Evolutionary conservation across 92 coral and sea anemone genomes (phyloP).

Genomic region (Paramuricea clavata): DNA sequence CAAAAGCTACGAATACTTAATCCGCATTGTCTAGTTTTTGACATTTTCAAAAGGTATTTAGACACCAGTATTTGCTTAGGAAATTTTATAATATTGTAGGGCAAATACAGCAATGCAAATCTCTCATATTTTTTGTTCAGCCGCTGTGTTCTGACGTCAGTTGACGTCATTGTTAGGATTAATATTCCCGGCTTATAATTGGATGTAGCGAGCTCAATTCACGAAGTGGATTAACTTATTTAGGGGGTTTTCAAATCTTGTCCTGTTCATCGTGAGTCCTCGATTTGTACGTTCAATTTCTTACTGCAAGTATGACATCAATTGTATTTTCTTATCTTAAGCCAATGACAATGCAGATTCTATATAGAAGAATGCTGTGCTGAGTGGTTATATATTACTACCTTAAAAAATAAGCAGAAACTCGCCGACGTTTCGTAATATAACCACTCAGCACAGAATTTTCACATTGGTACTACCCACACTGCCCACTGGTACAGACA

Average conservation of each 20-base stretch:
- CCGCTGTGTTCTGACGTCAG: neutral
- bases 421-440: too few species aligned
- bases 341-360: too few species aligned
- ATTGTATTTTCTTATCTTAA: too few species aligned
- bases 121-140: neutral
- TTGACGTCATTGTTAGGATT: neutral
- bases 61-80: slow-evolving; percentile 8
- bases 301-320: too few species aligned
- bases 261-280: too few species aligned
- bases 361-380: too few species aligned
- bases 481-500: too few species aligned
- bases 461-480: too few species aligned
- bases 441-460: too few species aligned
- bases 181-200: neutral
- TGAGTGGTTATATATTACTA: too few species aligned
- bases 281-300: too few species aligned
- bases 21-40: slow-evolving; percentile 14
- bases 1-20: slow-evolving; percentile 1
- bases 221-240: neutral
- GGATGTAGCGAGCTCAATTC: neutral
- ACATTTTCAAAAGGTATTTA: slow-evolving; percentile 15
- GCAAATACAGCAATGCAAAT: neutral
- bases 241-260: neutral
- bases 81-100: neutral
- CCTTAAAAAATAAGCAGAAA: too few species aligned